Conservation (phyloP, 2,113 vertebrate species). For the Apodemus speciosus region DNA sequence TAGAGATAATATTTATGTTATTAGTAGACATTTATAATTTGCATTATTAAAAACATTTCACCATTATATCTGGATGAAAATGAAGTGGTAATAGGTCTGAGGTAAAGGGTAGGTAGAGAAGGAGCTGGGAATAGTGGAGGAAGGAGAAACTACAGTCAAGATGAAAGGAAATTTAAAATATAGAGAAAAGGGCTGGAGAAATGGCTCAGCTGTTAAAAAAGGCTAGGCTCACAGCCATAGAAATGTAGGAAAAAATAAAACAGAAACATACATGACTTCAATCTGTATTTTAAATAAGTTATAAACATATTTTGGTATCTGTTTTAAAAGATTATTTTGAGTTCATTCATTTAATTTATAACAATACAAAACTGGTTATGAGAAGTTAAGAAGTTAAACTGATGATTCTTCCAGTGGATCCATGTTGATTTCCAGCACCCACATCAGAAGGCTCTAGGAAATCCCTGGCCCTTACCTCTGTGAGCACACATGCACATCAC, state of each 20-base stretch:
- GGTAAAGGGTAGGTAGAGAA: fast-evolving
- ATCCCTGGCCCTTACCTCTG: too few species aligned
- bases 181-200: too few species aligned
- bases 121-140: neutral
- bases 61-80: neutral
- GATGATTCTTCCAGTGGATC: neutral
- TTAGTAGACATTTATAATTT: neutral
- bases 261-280: neutral
- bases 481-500: neutral
- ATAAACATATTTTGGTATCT: neutral
- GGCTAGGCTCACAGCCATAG: too few species aligned
- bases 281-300: neutral
- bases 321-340: neutral
- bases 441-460: neutral
- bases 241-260: neutral
- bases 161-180: neutral
- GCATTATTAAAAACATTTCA: neutral
- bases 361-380: neutral
- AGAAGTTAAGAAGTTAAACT: neutral
- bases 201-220: too few species aligned
- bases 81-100: too few species aligned
- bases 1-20: neutral
- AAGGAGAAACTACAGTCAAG: neutral
- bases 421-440: neutral
- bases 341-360: neutral